These are phyloP conservation scores for Diuraphis noxia DNA, from an alignment of 1,140 invertebrate genomes.

Conservation along the genomic window DNA sequence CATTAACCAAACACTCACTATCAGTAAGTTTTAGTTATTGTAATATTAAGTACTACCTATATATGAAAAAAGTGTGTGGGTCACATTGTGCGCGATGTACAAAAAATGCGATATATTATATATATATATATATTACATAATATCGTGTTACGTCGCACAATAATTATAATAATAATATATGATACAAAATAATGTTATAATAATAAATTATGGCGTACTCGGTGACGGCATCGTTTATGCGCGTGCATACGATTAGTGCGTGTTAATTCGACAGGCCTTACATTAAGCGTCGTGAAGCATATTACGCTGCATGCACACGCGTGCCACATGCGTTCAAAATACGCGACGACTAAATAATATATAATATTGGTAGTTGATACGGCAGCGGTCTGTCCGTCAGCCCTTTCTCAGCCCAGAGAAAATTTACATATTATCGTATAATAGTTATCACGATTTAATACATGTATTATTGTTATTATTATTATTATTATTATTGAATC, in stretches of 20 bases:
- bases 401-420: background rate
- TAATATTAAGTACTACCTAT: too few species aligned
- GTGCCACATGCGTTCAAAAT: background rate
- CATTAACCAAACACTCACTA: too few species aligned
- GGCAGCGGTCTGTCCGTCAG: background rate
- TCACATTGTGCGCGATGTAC: background rate
- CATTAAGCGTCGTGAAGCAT: background rate
- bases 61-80: background rate
- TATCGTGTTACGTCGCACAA: background rate
- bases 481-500: background rate
- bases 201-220: background rate
- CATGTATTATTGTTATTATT: background rate
- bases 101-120: background rate
- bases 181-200: background rate
- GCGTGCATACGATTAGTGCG: background rate
- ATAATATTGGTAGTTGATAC: background rate
- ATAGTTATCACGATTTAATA: background rate
- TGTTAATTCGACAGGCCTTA: background rate
- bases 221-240: background rate
- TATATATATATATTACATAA: too few species aligned
- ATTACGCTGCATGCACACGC: constrained; percentile 12
- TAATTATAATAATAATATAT: background rate
- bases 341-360: background rate
- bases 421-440: background rate
- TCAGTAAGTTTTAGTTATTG: too few species aligned